A percentile compares a stretch with the other conserved stretches of the same genome.
Evolutionary conservation across 2,888 invertebrate genomes (phyloP).

Genomic region (Sialis fuliginosa): DNA sequence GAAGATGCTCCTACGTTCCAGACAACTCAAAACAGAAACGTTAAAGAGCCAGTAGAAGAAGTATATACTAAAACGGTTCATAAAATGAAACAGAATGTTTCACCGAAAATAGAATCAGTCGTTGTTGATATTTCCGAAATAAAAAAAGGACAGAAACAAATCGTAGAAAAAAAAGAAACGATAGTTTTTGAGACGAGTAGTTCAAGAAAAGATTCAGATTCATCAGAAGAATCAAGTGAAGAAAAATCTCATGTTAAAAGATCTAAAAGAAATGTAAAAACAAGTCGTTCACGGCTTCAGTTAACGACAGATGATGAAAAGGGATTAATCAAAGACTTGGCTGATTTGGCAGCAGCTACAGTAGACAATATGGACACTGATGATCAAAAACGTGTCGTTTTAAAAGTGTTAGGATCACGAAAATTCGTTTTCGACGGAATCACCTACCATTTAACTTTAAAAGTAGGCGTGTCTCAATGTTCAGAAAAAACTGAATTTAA

Average conservation of each 20-base stretch:
- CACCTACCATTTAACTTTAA: conserved; percentile 25
- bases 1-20: conserved; percentile 6
- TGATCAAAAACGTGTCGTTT: conserved; percentile 26
- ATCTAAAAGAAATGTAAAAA: background rate
- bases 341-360: conserved; percentile 26
- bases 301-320: conserved; percentile 2
- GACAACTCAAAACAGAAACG: background rate
- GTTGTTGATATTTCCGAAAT: background rate
- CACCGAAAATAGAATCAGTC: conserved; percentile 1
- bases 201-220: conserved; percentile 1
- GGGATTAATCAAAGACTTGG: conserved; percentile 20
- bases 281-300: conserved; percentile 3
- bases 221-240: conserved; percentile 4
- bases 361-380: conserved; percentile 32
- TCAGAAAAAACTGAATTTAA: conserved; percentile 13
- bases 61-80: background rate
- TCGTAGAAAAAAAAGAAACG: background rate
- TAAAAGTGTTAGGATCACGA: conserved; percentile 27
- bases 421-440: conserved; percentile 18
- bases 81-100: too few species aligned
- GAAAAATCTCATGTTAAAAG: conserved; percentile 7
- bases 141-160: background rate
- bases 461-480: conserved; percentile 28
- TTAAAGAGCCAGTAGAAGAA: background rate
- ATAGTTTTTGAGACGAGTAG: background rate